Conservation (phyloP, 1,140 invertebrate genomes). For the Bacillus rossius region DNA sequence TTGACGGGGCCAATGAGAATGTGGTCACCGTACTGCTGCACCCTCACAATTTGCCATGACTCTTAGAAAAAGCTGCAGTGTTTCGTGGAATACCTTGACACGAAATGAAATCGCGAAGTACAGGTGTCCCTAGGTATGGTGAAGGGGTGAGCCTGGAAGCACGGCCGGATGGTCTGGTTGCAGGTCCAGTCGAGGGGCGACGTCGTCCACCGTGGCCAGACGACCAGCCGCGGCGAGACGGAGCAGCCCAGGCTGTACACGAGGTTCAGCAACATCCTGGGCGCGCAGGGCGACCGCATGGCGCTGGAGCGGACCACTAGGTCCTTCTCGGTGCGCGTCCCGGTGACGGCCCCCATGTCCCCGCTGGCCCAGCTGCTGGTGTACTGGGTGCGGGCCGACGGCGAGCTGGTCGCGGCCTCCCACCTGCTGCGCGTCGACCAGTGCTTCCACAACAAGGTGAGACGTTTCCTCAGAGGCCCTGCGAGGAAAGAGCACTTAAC, state of each 20-base stretch:
- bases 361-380: conserved; percentile 65
- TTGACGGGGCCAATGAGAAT: too few species aligned
- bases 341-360: conserved; percentile 63
- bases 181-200: conserved; percentile 13
- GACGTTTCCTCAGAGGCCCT: too few species aligned
- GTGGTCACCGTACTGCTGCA: too few species aligned
- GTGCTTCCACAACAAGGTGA: conserved; percentile 53
- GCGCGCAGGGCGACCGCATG: neutral
- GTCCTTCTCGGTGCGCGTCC: conserved; percentile 16
- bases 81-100: too few species aligned
- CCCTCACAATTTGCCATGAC: too few species aligned
- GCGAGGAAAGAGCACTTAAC: too few species aligned
- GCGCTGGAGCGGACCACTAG: neutral
- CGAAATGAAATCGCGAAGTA: too few species aligned
- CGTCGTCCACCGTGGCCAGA: conserved; percentile 5
- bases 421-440: conserved; percentile 46
- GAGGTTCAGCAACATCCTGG: neutral
- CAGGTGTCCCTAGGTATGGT: too few species aligned
- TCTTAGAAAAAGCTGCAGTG: too few species aligned
- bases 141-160: too few species aligned
- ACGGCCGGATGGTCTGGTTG: too few species aligned
- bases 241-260: neutral
- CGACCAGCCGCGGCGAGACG: neutral
- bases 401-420: conserved; percentile 58
- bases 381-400: conserved; percentile 67